Evolutionary conservation across 2,888 invertebrate species (phyloP), one percentile per base, ranked within the genome.

Genomic region (Ecliptopera silaceata): DNA sequence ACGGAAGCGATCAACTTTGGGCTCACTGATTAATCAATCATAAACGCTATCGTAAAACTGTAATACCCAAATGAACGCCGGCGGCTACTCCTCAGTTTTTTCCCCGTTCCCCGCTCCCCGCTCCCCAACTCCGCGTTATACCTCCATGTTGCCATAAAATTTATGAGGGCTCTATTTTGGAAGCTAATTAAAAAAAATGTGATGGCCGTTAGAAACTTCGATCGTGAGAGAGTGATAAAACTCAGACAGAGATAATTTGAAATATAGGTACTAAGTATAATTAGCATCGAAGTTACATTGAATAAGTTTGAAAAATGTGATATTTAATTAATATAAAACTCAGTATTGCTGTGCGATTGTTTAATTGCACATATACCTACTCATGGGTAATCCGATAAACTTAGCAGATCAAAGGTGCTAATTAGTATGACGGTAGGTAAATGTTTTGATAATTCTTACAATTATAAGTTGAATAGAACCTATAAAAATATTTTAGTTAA

Each of bases 161-260:
- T 88, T 88, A 88, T 87, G 79, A 76, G 76, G 81, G 80, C 80
- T 82, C 83, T 81, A 88, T 86, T 88, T 88, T 86, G 77, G 82
- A 79, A 82, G 82, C 86, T 86, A 86, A 88, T 88, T 88, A 87
- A 88, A 84, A 77, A 84, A 85, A 80, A 20, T 75, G 79, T 80
- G 80, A 82, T 82, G 77, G 76, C 79, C 82, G 80, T 84, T 84
- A 80, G 79, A 78, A 80, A 79, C 69, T 80, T 76, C 70, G 78
- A 84, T 80, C 86, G 87, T 88, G 87, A 86, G 88, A 88, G 82
- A 84, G 83, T 78, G 82, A 82, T 87, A 82, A 85, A 86, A 82
- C 74, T 73, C 77, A 72, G 70, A 72, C 72, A 72, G 76, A 72
- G 74, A 69, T 80, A 72, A 79, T 76, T 81, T 72, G 65, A 70